These are phyloP conservation scores for Choristoneura rosaceana DNA, from an alignment of 2,888 invertebrate genomes.

Conservation along the genomic window DNA sequence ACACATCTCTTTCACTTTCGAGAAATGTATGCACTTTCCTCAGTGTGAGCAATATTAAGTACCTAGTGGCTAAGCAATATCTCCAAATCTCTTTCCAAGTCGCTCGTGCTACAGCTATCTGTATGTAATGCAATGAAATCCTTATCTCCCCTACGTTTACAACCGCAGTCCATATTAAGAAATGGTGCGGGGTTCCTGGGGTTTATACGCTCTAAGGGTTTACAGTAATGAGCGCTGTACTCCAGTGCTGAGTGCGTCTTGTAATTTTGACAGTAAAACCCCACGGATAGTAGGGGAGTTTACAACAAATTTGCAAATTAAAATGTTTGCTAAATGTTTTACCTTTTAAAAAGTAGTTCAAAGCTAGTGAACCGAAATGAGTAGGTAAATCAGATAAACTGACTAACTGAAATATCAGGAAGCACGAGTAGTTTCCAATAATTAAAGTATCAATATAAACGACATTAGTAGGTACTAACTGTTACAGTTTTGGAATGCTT, in stretches of 20 bases:
- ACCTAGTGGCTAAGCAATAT: slow-evolving; percentile 23
- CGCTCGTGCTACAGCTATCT: slow-evolving; percentile 11
- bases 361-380: background rate
- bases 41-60: too few species aligned
- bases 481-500: too few species aligned
- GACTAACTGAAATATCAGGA: too few species aligned
- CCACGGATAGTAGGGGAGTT: slow-evolving; percentile 14
- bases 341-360: background rate
- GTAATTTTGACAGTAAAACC: slow-evolving; percentile 45
- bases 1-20: too few species aligned
- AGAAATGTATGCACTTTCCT: too few species aligned
- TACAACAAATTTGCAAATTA: slow-evolving; percentile 5
- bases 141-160: slow-evolving; percentile 70
- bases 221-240: slow-evolving; percentile 24
- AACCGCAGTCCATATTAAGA: slow-evolving; percentile 58
- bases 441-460: too few species aligned
- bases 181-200: slow-evolving; percentile 59
- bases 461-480: too few species aligned
- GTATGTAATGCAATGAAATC: slow-evolving; percentile 58
- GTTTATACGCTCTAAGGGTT: slow-evolving; percentile 40
- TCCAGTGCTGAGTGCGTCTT: slow-evolving; percentile 47
- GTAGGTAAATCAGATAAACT: too few species aligned
- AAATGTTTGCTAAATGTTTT: slow-evolving; percentile 5
- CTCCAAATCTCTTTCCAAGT: slow-evolving; percentile 45
- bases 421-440: too few species aligned